These are phyloP conservation scores for Pagrus major DNA, from an alignment of 2,113 vertebrate species.

Conservation along the genomic window DNA sequence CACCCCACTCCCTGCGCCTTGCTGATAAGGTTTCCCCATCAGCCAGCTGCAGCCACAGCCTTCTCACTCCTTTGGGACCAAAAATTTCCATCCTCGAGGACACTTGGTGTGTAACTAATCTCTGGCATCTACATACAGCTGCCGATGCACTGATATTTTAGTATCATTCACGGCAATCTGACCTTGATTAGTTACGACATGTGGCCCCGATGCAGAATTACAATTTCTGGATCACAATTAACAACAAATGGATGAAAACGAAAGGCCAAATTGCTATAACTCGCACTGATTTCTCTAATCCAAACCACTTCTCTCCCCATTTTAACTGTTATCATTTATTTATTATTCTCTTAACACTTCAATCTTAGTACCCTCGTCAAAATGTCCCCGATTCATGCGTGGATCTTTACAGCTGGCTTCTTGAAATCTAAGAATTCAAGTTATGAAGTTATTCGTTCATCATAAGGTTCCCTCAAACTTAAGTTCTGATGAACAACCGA, in stretches of 20 bases:
- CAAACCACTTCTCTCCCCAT: not conserved
- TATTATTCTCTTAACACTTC: not conserved
- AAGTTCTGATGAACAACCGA: not conserved
- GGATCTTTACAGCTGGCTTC: too few relatives aligned
- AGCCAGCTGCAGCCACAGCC: conserved; percentile 27
- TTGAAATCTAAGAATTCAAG: too few relatives aligned
- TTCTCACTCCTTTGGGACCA: not conserved
- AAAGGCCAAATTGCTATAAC: not conserved
- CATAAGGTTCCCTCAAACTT: not conserved
- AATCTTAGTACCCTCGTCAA: too few relatives aligned
- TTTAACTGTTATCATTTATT: not conserved
- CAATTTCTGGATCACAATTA: not conserved
- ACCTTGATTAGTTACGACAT: conserved; percentile 2
- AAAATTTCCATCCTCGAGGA: conserved; percentile 19
- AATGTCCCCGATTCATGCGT: not conserved
- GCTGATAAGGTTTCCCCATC: conserved; percentile 34
- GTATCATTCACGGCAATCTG: not conserved
- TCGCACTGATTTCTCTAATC: not conserved
- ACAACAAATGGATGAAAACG: not conserved
- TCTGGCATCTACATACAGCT: conserved; percentile 6
- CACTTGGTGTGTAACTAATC: conserved; percentile 6
- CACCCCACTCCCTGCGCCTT: not conserved
- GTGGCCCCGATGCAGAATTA: not conserved
- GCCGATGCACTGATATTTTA: conserved; percentile 8
- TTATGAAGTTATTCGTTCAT: too few relatives aligned